Evolutionary conservation across 2,113 vertebrate species (phyloP).

Genomic region (Candoia aspera): DNA sequence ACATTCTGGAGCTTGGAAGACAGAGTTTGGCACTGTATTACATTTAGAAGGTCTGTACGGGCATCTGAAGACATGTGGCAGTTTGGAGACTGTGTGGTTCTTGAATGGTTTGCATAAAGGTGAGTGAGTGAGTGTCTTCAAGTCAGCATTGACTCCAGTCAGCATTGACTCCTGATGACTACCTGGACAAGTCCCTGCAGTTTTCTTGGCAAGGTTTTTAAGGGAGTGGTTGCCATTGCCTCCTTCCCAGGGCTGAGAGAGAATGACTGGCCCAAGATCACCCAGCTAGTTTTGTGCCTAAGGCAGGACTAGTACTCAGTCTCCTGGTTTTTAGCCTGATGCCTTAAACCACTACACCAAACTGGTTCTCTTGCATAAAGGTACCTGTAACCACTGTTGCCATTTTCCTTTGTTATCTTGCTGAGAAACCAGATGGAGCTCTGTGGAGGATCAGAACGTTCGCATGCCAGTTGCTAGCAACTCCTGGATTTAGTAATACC

Average conservation of each 20-base stretch:
- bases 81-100: not conserved
- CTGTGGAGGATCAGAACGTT: not conserved
- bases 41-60: not conserved
- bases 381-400: not conserved
- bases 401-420: not conserved
- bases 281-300: too few species aligned
- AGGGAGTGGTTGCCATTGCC: too few species aligned
- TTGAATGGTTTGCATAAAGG: not conserved
- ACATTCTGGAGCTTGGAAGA: too few species aligned
- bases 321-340: too few species aligned
- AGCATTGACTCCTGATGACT: too few species aligned
- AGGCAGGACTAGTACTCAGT: too few species aligned
- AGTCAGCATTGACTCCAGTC: too few species aligned
- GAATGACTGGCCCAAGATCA: too few species aligned
- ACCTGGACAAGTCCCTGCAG: too few species aligned
- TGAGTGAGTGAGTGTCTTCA: too few species aligned
- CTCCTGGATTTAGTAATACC: constrained; percentile 1
- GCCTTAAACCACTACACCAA: not conserved
- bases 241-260: too few species aligned
- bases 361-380: not conserved
- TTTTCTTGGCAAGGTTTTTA: too few species aligned
- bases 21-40: not conserved
- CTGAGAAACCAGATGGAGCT: not conserved
- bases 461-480: not conserved
- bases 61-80: not conserved